Percentiles rank a stretch among this genome's conserved stretches.
phyloP scores from a whole-genome alignment of 2,888 invertebrate genomes.

The Mycalesis mineus region DNA sequence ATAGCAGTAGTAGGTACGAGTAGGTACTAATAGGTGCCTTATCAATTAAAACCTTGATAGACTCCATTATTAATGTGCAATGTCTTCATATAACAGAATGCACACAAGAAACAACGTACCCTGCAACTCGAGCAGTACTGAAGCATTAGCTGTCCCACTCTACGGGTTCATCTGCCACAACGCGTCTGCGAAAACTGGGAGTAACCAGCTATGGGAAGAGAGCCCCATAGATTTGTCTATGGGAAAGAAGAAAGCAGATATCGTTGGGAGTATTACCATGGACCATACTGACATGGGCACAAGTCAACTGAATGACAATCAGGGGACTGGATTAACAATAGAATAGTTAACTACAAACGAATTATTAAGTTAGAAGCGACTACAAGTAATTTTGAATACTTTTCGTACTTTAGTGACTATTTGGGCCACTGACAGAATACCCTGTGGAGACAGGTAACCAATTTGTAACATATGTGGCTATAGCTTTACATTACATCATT shows the following conservation, averaged over 20 bases:
- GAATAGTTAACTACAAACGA: too few species aligned
- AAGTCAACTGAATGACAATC: neutral
- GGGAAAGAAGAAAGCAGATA: constrained; percentile 28
- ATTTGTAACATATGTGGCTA: too few species aligned
- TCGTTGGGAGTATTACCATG: neutral
- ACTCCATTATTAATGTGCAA: too few species aligned
- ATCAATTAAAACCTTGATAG: too few species aligned
- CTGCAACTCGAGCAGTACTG: constrained; percentile 25
- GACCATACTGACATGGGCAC: neutral
- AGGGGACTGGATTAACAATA: neutral
- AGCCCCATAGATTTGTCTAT: constrained; percentile 58
- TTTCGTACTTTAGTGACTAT: too few species aligned
- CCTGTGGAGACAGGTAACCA: neutral
- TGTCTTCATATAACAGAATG: constrained; percentile 36
- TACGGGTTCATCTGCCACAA: constrained; percentile 54
- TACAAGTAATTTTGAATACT: too few species aligned
- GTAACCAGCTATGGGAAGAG: constrained; percentile 24
- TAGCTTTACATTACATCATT: too few species aligned
- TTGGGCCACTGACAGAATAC: too few species aligned
- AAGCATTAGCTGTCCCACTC: constrained; percentile 41
- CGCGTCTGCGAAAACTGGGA: constrained; percentile 16
- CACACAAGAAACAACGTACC: constrained; percentile 40
- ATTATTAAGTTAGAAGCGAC: too few species aligned
- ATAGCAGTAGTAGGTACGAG: too few species aligned
- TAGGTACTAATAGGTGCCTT: too few species aligned